A percentile compares a stretch with the other conserved stretches of the same genome.
phyloP scores from a whole-genome alignment of 2,797 vertebrate species.

The Bradypus variegatus region DNA sequence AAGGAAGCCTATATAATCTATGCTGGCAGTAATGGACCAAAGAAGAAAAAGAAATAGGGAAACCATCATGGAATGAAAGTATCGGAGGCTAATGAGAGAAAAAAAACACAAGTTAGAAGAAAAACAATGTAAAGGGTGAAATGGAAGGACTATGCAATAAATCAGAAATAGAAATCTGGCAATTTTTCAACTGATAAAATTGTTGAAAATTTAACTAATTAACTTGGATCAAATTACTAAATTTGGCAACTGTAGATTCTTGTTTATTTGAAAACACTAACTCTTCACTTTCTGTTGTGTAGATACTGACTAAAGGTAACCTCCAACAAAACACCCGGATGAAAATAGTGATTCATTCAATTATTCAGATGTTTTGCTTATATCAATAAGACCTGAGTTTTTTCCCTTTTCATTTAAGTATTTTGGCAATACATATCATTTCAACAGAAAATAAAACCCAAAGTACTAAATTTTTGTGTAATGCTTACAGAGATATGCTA shows the following conservation, averaged over 20 bases:
- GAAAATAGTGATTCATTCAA: neutral
- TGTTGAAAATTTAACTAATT: neutral
- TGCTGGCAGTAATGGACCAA: neutral
- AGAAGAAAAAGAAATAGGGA: neutral
- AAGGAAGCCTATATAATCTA: neutral
- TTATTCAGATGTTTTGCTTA: neutral
- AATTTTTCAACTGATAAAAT: neutral
- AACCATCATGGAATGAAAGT: neutral
- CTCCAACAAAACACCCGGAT: neutral
- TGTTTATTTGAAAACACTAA: neutral
- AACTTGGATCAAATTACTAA: neutral
- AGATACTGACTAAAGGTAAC: neutral
- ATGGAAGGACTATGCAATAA: neutral
- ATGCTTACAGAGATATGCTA: neutral
- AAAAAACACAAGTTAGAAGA: neutral
- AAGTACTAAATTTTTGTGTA: neutral
- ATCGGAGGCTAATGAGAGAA: neutral
- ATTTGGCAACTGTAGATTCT: neutral
- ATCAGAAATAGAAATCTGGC: neutral
- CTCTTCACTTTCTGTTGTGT: neutral
- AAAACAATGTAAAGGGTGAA: neutral
- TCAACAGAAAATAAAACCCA: constrained; percentile 24
- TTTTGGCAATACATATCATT: neutral
- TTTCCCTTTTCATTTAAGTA: neutral
- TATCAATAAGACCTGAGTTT: neutral